Percentiles rank a stretch among this genome's conserved stretches.
Evolutionary conservation across 2,113 vertebrate species (phyloP).

Genomic region (Tricholaema leucomelas): DNA sequence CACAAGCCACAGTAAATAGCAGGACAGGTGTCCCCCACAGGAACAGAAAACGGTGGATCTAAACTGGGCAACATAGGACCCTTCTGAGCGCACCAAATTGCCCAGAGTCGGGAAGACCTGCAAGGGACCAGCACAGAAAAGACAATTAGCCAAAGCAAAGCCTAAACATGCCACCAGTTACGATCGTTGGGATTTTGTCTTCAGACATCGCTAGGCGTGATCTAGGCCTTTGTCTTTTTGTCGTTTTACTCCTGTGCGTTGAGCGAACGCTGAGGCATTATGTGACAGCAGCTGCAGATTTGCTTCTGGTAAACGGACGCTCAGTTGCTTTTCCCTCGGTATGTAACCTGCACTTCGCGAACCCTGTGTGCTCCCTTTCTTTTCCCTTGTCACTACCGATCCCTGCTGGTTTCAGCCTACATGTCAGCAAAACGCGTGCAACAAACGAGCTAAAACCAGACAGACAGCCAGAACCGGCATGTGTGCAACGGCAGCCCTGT

Average conservation of each 20-base stretch:
- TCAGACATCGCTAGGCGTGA: background rate
- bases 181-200: background rate
- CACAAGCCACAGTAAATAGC: background rate
- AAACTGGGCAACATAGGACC: background rate
- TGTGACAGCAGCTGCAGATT: rapidly evolving
- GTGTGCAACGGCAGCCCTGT: rapidly evolving
- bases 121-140: background rate
- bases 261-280: background rate
- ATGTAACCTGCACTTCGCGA: rapidly evolving
- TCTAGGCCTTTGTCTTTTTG: background rate
- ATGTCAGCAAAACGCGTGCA: rapidly evolving
- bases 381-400: no score
- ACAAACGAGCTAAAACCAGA: background rate
- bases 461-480: rapidly evolving
- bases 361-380: rapidly evolving
- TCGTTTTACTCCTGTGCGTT: background rate
- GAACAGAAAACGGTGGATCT: background rate
- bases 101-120: background rate
- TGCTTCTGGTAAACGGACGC: no score
- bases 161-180: background rate
- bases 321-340: rapidly evolving
- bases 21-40: background rate
- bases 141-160: background rate
- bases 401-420: background rate
- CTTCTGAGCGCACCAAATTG: background rate